phyloP scores from a whole-genome alignment of 1,140 invertebrate genomes.

The Halyomorpha halys region DNA sequence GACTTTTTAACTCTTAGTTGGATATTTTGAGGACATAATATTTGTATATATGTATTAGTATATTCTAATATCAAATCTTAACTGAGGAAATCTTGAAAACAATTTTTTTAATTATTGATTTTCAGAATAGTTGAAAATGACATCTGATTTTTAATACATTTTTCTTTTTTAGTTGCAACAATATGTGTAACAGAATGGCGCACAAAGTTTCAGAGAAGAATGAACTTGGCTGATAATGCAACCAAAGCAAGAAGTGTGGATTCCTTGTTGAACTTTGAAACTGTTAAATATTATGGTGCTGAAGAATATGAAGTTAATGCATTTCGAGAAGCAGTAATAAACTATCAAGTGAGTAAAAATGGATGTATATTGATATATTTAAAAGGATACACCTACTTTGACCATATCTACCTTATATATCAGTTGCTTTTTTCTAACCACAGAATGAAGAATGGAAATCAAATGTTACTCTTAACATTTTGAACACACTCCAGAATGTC shows the following conservation, averaged over 20 bases:
- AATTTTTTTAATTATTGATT: slow-evolving; percentile 22
- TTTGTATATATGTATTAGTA: too few relatives aligned
- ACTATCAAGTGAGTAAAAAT: slow-evolving; percentile 55
- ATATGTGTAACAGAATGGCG: slow-evolving; percentile 89
- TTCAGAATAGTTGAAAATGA: too few relatives aligned
- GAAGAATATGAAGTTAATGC: slow-evolving; percentile 80
- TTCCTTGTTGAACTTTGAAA: slow-evolving; percentile 95
- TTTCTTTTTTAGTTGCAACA: slow-evolving; percentile 55
- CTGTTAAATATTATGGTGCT: slow-evolving; percentile 93
- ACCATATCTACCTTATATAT: background rate
- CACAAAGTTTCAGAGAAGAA: slow-evolving; percentile 81
- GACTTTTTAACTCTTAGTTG: too few relatives aligned
- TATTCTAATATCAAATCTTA: too few relatives aligned
- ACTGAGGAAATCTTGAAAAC: too few relatives aligned
- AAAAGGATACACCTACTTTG: background rate
- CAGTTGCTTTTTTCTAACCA: background rate
- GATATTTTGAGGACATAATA: too few relatives aligned
- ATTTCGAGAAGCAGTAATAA: slow-evolving; percentile 68
- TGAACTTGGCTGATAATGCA: slow-evolving; percentile 89
- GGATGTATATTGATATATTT: slow-evolving; percentile 8
- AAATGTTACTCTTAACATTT: slow-evolving; percentile 70
- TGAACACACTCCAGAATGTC: slow-evolving; percentile 82
- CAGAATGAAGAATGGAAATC: slow-evolving; percentile 79
- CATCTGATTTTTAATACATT: too few relatives aligned
- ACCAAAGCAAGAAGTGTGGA: slow-evolving; percentile 85